Evolutionary conservation across 2,797 vertebrate genomes (phyloP), one percentile per base, ranked within the genome.

Genomic region (Gouania willdenowi): DNA sequence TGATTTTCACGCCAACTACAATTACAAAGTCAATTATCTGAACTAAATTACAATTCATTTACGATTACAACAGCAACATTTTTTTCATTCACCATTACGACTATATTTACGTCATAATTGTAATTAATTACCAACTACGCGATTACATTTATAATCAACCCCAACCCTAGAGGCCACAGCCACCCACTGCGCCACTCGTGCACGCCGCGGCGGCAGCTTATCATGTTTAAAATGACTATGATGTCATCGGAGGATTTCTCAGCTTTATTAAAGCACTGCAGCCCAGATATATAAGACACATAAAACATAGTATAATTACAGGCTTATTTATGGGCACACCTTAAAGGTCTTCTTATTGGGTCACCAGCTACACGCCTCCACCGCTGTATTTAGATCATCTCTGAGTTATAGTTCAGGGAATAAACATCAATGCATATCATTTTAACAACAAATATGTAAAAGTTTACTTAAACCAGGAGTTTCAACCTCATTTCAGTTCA

Each of bases 301-400:
- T 71, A 66, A 67, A 69, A 83, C 71, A 81, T 79, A 84, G 82
- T 82, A 77, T 55, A 66, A 33, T 79, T 86, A 84, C 85, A 87
- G 83, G 68, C 58, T 62, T 75, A 85, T 87, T 87, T 85, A 88
- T 83, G 81, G 58, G 47, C 1, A 26, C 54, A 58, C 74, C 72
- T 79, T 60, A 81, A 81, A 85, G 81, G 75, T 75, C 69, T 68
- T 73, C 64, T 87, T 87, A 79, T 85, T 87, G 85, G 83, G 85
- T 83, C 82, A 83, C 51, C 37, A 69, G 64, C 62, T 81, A 48
- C 56, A 53, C 41, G 52, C 55, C 73, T 72, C 54, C 72, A 52
- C 66, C 43, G 55, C 23, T 40, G 30, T n/a, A n/a, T n/a, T n/a
- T n/a, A n/a, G n/a, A n/a, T n/a, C 24, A 56, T 8, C 13, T 8